Conservation (phyloP, 2,797 vertebrate species). For the Hyperoplus immaculatus region DNA sequence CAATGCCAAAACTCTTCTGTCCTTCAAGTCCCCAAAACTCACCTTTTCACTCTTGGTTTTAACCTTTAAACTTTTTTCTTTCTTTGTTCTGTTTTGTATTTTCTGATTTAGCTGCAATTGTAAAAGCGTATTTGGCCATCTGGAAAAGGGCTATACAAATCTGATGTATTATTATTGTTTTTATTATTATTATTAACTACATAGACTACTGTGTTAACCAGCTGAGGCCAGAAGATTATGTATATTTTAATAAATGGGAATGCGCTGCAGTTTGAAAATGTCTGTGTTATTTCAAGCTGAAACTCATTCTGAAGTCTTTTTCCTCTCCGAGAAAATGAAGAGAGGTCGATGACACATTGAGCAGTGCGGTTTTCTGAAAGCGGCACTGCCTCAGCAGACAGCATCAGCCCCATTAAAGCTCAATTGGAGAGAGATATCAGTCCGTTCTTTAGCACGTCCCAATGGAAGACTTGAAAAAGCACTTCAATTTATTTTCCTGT, state of each 20-base stretch:
- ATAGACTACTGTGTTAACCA: neutral
- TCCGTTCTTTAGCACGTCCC: neutral
- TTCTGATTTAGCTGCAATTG: too few relatives aligned
- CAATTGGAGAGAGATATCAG: conserved; percentile 21
- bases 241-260: neutral
- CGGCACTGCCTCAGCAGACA: conserved; percentile 4
- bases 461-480: conserved; percentile 30
- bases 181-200: neutral
- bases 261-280: neutral
- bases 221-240: neutral
- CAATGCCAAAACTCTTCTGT: too few relatives aligned
- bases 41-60: too few relatives aligned
- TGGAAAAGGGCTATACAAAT: too few relatives aligned
- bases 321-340: conserved; percentile 12
- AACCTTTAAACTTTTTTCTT: too few relatives aligned
- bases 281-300: conserved; percentile 18
- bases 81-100: too few relatives aligned
- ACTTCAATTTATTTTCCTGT: conserved; percentile 1
- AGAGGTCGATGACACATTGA: conserved; percentile 18
- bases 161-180: too few relatives aligned
- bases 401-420: conserved; percentile 27
- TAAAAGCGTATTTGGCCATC: too few relatives aligned
- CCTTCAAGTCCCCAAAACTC: too few relatives aligned
- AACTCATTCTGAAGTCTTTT: conserved; percentile 2
- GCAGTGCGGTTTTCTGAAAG: neutral